Conservation (phyloP, 2,888 invertebrate genomes). For the Molorchus minor region DNA sequence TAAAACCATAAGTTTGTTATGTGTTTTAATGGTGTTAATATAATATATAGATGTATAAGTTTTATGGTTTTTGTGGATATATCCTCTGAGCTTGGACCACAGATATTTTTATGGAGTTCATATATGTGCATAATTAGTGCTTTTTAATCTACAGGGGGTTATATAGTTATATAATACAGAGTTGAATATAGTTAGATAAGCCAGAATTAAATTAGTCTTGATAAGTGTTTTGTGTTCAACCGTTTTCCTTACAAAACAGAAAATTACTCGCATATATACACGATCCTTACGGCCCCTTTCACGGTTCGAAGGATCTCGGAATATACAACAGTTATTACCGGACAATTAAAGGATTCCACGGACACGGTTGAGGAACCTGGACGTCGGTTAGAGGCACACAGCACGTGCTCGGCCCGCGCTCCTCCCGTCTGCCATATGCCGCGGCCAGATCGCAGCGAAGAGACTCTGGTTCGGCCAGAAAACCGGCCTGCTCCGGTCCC, state of each 20-base stretch:
- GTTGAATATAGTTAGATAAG: no score
- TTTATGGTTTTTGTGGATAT: no score
- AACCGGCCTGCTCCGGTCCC: slow-evolving; percentile 12
- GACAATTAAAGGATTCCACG: slow-evolving; percentile 42
- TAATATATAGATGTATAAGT: no score
- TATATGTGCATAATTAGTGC: no score
- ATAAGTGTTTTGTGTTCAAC: no score
- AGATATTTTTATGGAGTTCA: no score
- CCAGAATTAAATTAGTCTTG: no score
- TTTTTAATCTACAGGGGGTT: no score
- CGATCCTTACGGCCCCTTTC: background rate
- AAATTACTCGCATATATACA: background rate
- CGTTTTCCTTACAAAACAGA: background rate
- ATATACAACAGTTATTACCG: slow-evolving; percentile 30
- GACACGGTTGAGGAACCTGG: slow-evolving; percentile 41
- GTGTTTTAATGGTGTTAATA: no score
- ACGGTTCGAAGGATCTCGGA: slow-evolving; percentile 15
- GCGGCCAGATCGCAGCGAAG: slow-evolving; percentile 34
- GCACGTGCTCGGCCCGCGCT: slow-evolving; percentile 39
- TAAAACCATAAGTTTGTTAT: no score
- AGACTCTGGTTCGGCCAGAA: background rate
- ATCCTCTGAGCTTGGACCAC: no score
- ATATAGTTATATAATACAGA: no score
- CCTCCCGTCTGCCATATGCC: slow-evolving; percentile 54
- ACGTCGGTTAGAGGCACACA: slow-evolving; percentile 20